Percentiles rank a stretch among this genome's conserved stretches.
Evolutionary conservation across 2,888 invertebrate species (phyloP).

Genomic region (Keiferia lycopersicella): DNA sequence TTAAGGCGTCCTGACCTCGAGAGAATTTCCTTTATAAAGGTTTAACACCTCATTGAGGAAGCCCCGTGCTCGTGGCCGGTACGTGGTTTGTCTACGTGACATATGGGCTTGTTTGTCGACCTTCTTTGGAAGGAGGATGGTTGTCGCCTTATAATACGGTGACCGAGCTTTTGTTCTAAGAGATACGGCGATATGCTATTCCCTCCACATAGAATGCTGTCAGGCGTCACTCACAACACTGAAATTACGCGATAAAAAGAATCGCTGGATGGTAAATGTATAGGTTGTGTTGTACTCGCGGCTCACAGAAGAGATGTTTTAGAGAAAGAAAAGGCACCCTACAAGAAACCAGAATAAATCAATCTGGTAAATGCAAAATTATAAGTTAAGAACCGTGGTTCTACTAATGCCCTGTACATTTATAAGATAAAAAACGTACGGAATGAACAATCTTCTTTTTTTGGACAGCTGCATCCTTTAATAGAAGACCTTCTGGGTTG

Average conservation of each 20-base stretch:
- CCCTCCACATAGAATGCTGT: constrained; percentile 42
- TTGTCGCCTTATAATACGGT: constrained; percentile 39
- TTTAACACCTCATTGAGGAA: background rate
- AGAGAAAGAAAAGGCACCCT: no score
- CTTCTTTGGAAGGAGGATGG: constrained; percentile 51
- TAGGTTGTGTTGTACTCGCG: no score
- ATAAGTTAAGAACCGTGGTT: no score
- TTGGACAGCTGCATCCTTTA: no score
- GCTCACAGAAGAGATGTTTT: no score
- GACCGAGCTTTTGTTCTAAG: constrained; percentile 42
- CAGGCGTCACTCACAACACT: constrained; percentile 27
- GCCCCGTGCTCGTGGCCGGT: background rate
- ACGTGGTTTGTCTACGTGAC: constrained; percentile 43
- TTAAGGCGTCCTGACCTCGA: background rate
- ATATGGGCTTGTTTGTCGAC: constrained; percentile 43
- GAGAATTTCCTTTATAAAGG: constrained; percentile 3
- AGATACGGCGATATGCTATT: constrained; percentile 43
- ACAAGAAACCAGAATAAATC: no score
- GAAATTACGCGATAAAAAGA: constrained; percentile 35
- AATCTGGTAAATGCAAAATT: no score
- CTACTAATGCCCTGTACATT: no score
- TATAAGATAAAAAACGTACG: no score
- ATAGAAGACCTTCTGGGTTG: no score
- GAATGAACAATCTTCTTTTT: no score
- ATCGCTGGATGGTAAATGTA: no score